Conservation (phyloP, 2,113 vertebrate species). For the Polyodon spathula region DNA sequence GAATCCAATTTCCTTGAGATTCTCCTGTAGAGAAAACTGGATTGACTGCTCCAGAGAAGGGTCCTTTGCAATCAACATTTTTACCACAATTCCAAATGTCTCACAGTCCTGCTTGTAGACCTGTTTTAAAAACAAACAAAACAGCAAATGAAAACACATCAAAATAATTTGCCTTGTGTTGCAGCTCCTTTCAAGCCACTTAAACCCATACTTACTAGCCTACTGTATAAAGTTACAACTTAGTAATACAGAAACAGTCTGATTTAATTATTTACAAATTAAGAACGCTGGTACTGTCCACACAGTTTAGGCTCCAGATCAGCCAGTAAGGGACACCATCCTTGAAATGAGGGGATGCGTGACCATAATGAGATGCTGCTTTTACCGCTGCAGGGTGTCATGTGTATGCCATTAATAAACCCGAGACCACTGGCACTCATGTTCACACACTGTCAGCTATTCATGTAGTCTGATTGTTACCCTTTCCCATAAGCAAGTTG, state of each 20-base stretch:
- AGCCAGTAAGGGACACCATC: background rate
- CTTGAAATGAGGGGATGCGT: conserved; percentile 31
- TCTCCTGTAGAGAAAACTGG: too few relatives aligned
- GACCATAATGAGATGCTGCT: conserved; percentile 26
- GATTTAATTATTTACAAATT: conserved; percentile 49
- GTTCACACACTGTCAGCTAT: background rate
- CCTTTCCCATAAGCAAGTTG: background rate
- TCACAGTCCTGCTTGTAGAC: too few relatives aligned
- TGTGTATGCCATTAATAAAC: conserved; percentile 48
- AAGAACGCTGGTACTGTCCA: conserved; percentile 41
- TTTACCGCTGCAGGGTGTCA: conserved; percentile 28
- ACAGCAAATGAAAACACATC: too few relatives aligned
- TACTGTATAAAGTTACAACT: conserved; percentile 46
- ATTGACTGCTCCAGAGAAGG: too few relatives aligned
- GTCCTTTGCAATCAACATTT: too few relatives aligned
- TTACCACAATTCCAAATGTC: too few relatives aligned
- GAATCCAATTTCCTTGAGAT: too few relatives aligned
- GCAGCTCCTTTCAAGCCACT: conserved; percentile 38
- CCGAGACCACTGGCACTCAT: background rate
- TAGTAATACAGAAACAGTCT: conserved; percentile 42
- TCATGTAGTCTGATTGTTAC: conserved; percentile 10
- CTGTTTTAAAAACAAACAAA: too few relatives aligned
- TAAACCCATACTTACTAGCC: conserved; percentile 46
- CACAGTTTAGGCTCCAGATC: background rate
- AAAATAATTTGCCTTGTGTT: conserved; percentile 25